Percentiles rank a stretch among this genome's conserved stretches.
Conservation (phyloP, 1,140 invertebrate genomes). For the Drosophila littoralis region DNA sequence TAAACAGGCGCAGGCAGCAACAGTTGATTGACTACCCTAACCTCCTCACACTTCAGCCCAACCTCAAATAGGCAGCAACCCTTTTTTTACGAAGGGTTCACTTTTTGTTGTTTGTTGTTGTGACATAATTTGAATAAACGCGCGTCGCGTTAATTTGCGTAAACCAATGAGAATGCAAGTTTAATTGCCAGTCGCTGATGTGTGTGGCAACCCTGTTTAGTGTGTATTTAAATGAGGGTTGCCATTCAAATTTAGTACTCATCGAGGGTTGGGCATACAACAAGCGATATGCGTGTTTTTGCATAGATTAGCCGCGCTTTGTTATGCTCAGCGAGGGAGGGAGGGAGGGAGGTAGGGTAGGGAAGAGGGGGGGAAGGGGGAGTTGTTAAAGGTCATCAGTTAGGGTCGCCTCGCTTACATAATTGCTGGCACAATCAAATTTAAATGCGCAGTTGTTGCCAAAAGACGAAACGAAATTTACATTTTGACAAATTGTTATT, state of each 20-base stretch:
- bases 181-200: slow-evolving; percentile 59
- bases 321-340: slow-evolving; percentile 42
- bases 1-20: slow-evolving; percentile 66
- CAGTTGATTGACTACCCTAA: slow-evolving; percentile 55
- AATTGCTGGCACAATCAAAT: slow-evolving; percentile 63
- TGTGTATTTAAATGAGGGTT: slow-evolving; percentile 65
- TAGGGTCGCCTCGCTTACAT: slow-evolving; percentile 44
- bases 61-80: slow-evolving; percentile 44
- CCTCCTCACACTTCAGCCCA: neutral
- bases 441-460: slow-evolving; percentile 59
- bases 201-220: slow-evolving; percentile 47
- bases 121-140: slow-evolving; percentile 75
- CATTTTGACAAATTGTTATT: slow-evolving; percentile 80
- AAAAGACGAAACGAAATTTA: slow-evolving; percentile 62
- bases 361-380: neutral
- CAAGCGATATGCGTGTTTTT: slow-evolving; percentile 64
- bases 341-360: neutral
- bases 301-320: slow-evolving; percentile 78
- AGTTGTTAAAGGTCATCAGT: slow-evolving; percentile 30
- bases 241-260: slow-evolving; percentile 12
- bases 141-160: slow-evolving; percentile 71
- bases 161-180: slow-evolving; percentile 78
- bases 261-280: slow-evolving; percentile 28
- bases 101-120: slow-evolving; percentile 40
- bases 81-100: slow-evolving; percentile 38